Conservation (phyloP, 2,113 vertebrate species). For the Saguinus imperator region DNA sequence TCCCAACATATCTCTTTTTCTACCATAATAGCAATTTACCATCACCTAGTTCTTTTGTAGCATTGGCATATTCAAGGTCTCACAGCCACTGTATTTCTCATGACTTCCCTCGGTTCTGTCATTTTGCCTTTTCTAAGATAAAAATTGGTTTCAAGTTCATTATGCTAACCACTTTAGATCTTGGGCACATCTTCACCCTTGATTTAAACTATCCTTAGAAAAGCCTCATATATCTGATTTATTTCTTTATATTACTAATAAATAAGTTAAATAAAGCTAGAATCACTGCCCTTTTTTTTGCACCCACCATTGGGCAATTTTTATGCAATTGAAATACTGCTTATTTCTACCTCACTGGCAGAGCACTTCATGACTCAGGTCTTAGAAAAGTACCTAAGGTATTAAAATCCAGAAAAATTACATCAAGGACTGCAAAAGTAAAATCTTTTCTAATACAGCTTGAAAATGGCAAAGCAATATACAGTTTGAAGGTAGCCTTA, state of each 20-base stretch:
- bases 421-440: background rate
- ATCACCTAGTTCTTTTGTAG: background rate
- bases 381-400: background rate
- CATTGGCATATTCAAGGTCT: background rate
- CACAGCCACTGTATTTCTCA: background rate
- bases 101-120: background rate
- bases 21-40: background rate
- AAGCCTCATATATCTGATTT: background rate
- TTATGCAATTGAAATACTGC: background rate
- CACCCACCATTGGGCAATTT: background rate
- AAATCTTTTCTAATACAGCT: background rate
- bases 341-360: background rate
- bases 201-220: background rate
- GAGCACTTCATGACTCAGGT: background rate
- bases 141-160: background rate
- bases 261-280: background rate
- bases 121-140: background rate
- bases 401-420: background rate
- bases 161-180: background rate
- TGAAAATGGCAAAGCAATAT: background rate
- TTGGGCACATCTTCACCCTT: background rate
- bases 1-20: background rate
- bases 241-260: slow-evolving; percentile 9
- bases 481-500: slow-evolving; percentile 50
- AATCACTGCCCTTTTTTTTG: background rate